Evolutionary conservation across 1,140 invertebrate species (phyloP), one percentile per base, ranked within the genome.

Genomic region (Aphelenchoides fujianensis): DNA sequence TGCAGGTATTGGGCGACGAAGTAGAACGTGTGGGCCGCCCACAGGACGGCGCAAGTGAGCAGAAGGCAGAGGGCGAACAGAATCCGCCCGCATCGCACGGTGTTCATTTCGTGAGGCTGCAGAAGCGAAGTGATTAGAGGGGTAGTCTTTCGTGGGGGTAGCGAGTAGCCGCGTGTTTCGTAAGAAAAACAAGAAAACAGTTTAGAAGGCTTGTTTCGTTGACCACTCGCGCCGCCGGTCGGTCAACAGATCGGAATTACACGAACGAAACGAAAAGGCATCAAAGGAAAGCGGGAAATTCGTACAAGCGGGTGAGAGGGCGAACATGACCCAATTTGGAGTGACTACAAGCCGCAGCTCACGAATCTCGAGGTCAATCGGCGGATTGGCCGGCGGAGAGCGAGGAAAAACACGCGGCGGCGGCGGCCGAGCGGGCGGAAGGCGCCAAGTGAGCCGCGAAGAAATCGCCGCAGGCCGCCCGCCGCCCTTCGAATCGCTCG

Each of bases 1-100:
- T 59, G 55, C 5, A 59, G 55, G 34, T 59, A 59, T 7, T 59
- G 55, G 7, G 34, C 5, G 34, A 59, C 55, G 19, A 59, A 59
- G 19, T 59, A 59, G 55, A 59, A 59, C 19, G 55, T 59, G 55
- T 59, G 55, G 34, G 55, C 55, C 23, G 55, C 55, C 55, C 55
- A 59, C 5, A 59, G 55, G 34, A 59, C 23, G 7, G 55, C 19
- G 23, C 55, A 59, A 7, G 55, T 59, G 23, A 59, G 28, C 19
- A 59, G 19, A 5, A 59, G 19, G 34, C 55, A 59, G 28, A 59
- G 7, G 7, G 55, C 55, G 34, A 59, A 59, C 7, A 59, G 19
- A 59, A 59, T 19, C 5, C 55, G 55, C 7, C 55, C 23, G 7
- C 5, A 7, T 5, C 23, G 5, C 55, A 59, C 5, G 28, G 19